Evolutionary conservation across 1,140 invertebrate genomes (phyloP).

Genomic region (Maconellicoccus hirsutus): DNA sequence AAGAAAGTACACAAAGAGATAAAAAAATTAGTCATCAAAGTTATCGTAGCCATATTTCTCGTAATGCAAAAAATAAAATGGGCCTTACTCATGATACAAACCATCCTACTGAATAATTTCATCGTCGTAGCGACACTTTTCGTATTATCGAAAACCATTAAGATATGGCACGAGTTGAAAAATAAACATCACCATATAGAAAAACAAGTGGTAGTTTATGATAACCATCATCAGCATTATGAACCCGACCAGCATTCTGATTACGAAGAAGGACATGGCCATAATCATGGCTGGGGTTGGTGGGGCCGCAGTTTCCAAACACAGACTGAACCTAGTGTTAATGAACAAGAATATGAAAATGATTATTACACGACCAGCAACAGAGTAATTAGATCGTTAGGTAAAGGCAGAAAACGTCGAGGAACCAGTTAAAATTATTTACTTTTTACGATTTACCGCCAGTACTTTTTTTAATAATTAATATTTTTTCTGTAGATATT

Average conservation of each 20-base stretch:
- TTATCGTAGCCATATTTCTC: conserved; percentile 31
- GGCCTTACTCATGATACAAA: conserved; percentile 31
- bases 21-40: conserved; percentile 32
- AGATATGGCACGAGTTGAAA: conserved; percentile 31
- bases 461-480: neutral
- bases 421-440: neutral
- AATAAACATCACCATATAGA: conserved; percentile 20
- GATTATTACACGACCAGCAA: conserved; percentile 10
- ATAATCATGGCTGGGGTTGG: conserved; percentile 27
- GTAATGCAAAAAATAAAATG: conserved; percentile 33
- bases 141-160: conserved; percentile 31
- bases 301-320: conserved; percentile 31
- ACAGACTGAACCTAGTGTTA: conserved; percentile 15
- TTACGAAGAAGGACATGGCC: conserved; percentile 27
- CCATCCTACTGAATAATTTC: conserved; percentile 32
- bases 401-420: conserved; percentile 12
- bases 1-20: conserved; percentile 33
- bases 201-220: conserved; percentile 32
- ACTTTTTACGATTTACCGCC: conserved; percentile 4
- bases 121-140: conserved; percentile 30
- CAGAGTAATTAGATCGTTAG: neutral
- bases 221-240: conserved; percentile 32
- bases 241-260: conserved; percentile 30
- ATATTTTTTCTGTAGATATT: neutral
- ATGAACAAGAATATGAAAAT: conserved; percentile 22